Conservation (phyloP, 2,113 vertebrate genomes). For the Microtus ochrogaster region DNA sequence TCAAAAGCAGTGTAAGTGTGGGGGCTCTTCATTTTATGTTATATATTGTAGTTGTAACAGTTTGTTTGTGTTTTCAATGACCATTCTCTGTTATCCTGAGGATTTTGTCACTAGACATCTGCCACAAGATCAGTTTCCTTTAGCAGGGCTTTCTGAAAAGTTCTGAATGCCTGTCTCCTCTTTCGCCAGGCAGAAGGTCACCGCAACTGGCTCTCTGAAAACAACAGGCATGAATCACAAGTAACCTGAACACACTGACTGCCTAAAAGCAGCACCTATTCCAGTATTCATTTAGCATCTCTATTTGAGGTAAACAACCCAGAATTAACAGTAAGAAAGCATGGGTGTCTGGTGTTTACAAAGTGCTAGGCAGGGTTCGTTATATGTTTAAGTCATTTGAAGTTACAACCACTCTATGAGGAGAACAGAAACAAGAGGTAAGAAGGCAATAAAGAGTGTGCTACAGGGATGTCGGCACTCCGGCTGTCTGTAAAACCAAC, state of each 20-base stretch:
- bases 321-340: neutral
- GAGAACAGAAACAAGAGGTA: neutral
- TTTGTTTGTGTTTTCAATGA: neutral
- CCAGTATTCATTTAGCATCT: neutral
- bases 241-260: neutral
- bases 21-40: neutral
- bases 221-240: neutral
- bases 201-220: neutral
- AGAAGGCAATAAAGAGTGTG: neutral
- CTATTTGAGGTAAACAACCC: neutral
- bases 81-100: neutral
- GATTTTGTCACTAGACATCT: neutral
- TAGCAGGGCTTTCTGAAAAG: neutral
- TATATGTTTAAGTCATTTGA: constrained; percentile 11
- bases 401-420: neutral
- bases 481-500: neutral
- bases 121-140: neutral
- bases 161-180: neutral
- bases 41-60: neutral
- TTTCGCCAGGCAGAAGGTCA: neutral
- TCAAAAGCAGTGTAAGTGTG: neutral
- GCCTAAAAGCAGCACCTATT: neutral
- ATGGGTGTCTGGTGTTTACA: neutral
- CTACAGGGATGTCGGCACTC: neutral
- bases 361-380: neutral